phyloP scores from a whole-genome alignment of 1,140 invertebrate genomes.

The Drosophila triauraria region DNA sequence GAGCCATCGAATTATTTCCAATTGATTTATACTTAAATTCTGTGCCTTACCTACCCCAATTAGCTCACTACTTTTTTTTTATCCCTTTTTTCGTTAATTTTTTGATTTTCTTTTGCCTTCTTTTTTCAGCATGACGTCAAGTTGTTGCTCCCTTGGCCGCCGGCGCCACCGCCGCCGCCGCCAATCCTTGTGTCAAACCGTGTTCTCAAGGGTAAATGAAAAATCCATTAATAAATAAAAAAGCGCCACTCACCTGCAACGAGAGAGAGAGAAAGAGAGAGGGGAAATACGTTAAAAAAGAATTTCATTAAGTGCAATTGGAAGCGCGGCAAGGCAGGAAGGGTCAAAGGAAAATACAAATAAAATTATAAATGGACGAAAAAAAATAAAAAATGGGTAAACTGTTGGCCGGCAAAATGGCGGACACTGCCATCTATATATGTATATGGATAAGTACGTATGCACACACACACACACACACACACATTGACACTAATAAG shows the following conservation, averaged over 20 bases:
- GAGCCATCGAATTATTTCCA: slow-evolving; percentile 37
- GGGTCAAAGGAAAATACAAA: slow-evolving; percentile 42
- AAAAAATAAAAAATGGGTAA: slow-evolving; percentile 29
- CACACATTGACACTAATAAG: slow-evolving; percentile 49
- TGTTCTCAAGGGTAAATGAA: slow-evolving; percentile 60
- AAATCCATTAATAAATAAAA: slow-evolving; percentile 81
- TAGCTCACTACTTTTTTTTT: slow-evolving; percentile 10
- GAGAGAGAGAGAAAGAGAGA: slow-evolving; percentile 33
- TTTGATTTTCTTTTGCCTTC: background rate
- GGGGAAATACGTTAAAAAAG: slow-evolving; percentile 50
- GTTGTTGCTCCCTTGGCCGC: slow-evolving; percentile 34
- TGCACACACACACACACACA: slow-evolving; percentile 23
- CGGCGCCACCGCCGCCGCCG: slow-evolving; percentile 33
- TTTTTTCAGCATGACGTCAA: slow-evolving; percentile 56
- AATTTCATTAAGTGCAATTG: slow-evolving; percentile 79
- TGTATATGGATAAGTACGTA: slow-evolving; percentile 8
- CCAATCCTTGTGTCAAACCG: slow-evolving; percentile 44
- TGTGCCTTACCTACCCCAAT: slow-evolving; percentile 13
- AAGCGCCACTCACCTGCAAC: slow-evolving; percentile 74
- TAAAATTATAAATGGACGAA: slow-evolving; percentile 42
- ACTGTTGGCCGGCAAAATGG: slow-evolving; percentile 71
- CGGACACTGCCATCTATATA: slow-evolving; percentile 46
- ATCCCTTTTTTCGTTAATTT: slow-evolving; percentile 13
- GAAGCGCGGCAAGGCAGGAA: slow-evolving; percentile 4
- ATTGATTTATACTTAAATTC: slow-evolving; percentile 35